phyloP scores from a whole-genome alignment of 2,888 invertebrate species.

The Drosophila vallismaia region DNA sequence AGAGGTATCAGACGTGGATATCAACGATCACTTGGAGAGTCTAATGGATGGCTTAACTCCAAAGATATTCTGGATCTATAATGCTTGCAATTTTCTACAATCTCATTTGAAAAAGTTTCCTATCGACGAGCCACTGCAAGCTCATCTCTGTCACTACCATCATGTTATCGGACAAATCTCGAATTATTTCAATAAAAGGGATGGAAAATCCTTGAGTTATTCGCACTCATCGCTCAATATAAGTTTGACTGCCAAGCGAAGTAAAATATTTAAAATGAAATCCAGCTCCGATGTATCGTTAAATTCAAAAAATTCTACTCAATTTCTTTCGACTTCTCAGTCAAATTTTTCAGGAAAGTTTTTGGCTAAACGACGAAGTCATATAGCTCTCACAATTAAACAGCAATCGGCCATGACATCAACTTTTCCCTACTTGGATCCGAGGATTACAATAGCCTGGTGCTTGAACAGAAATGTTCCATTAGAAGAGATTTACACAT shows the following conservation, averaged over 20 bases:
- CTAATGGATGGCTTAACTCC: conserved; percentile 33
- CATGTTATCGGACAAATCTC: not conserved
- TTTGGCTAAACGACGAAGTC: not conserved
- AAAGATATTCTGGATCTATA: conserved; percentile 19
- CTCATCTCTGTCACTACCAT: not conserved
- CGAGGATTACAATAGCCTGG: not conserved
- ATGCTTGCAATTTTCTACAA: conserved; percentile 22
- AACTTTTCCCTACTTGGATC: not conserved
- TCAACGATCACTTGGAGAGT: conserved; percentile 6
- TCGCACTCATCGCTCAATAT: not conserved
- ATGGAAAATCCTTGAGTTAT: not conserved
- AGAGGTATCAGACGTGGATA: not conserved
- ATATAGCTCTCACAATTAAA: not conserved
- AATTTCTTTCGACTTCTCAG: not conserved
- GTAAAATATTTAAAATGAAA: not conserved
- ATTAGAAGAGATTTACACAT: not conserved
- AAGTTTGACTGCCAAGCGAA: not conserved
- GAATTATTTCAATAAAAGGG: not conserved
- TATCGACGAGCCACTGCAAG: not conserved
- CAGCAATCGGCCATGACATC: not conserved
- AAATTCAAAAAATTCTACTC: not conserved
- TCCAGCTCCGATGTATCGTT: not conserved
- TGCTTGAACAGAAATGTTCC: not conserved
- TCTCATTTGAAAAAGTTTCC: conserved; percentile 4
- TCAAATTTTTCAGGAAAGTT: not conserved